These are phyloP conservation scores for Ips nitidus DNA, from an alignment of 1,140 invertebrate genomes.

Conservation along the genomic window DNA sequence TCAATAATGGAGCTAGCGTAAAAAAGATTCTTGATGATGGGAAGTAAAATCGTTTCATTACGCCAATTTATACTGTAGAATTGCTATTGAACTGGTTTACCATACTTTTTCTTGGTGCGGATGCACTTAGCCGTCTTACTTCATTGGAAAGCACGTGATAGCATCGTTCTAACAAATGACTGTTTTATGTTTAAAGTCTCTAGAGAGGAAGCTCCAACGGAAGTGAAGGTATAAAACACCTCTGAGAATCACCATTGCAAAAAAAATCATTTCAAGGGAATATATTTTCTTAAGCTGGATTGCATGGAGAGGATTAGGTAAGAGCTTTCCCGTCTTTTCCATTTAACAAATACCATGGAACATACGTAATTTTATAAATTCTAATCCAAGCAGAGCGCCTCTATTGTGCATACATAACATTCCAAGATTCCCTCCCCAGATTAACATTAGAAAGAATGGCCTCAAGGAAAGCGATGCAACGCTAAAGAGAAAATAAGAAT, in stretches of 20 bases:
- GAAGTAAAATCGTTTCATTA: slow-evolving; percentile 28
- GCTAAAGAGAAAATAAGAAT: slow-evolving; percentile 8
- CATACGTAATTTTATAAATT: slow-evolving; percentile 9
- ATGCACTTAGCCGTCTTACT: too few relatives aligned
- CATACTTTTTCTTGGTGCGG: too few relatives aligned
- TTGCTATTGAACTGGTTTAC: too few relatives aligned
- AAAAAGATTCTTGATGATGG: slow-evolving; percentile 11
- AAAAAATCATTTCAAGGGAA: not conserved
- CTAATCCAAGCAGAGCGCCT: slow-evolving; percentile 3
- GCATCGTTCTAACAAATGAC: too few relatives aligned
- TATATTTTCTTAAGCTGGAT: not conserved
- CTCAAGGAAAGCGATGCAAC: slow-evolving; percentile 5
- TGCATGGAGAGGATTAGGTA: not conserved
- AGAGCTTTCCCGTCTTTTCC: not conserved
- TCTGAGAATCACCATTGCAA: not conserved
- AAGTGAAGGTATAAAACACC: not conserved
- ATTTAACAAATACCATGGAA: not conserved
- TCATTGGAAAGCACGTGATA: too few relatives aligned
- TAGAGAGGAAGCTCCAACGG: not conserved
- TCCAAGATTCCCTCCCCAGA: not conserved
- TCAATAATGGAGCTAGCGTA: slow-evolving; percentile 22
- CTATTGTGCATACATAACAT: not conserved
- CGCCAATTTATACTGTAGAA: too few relatives aligned
- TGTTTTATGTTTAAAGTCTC: too few relatives aligned
- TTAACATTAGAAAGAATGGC: slow-evolving; percentile 4